Base-by-base conservation (phyloP, 2,888 invertebrate genomes). In the Thyatira batis region DNA sequence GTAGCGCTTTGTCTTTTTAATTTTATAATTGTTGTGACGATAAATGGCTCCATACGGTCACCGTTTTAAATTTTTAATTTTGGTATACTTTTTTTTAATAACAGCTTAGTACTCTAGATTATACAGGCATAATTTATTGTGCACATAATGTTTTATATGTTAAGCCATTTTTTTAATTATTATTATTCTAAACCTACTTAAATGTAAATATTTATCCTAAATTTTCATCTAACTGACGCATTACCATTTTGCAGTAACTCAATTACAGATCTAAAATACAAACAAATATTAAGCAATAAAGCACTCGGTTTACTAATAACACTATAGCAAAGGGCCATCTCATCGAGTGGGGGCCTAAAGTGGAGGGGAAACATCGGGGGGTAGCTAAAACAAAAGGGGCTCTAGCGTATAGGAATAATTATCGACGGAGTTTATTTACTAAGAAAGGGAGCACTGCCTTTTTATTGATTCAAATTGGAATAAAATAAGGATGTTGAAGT, bases 251-350 rank as follows among this genome's bases (percentile, higher is more conserved):
- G 39, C 17, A 1, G 8, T 39, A 5, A 39, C 8, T 13, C 2
- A 39, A 33, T 33, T 39, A 2, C 0, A 39, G 8, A 6, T 13
- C 39, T 39, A 8, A 39, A 39, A 39, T 39, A 39, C 39, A 39
- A 39, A 39, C 39, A 39, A 39, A 39, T 39, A 33, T 33, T 13
- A 39, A 39, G 33, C 39, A 13, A 39, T 39, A 78, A 65, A 67
- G 68, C 70, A 74, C 74, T 79, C 77, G 74, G 79, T 84, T 82
- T 80, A 82, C 80, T 84, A 84, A 85, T 82, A 84, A 80, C 81
- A 78, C 82, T 81, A 78, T 76, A 78, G 68, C 70, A 80, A 85
- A 87, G 87, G 76, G 80, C 84, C 82, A 86, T 89, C 80, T 67
- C 73, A 66, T 74, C 72, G 72, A 86, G 84, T 75, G 73, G 71